These are phyloP conservation scores for Pseudococcus longispinus DNA, from an alignment of 2,888 invertebrate species.

Conservation along the genomic window DNA sequence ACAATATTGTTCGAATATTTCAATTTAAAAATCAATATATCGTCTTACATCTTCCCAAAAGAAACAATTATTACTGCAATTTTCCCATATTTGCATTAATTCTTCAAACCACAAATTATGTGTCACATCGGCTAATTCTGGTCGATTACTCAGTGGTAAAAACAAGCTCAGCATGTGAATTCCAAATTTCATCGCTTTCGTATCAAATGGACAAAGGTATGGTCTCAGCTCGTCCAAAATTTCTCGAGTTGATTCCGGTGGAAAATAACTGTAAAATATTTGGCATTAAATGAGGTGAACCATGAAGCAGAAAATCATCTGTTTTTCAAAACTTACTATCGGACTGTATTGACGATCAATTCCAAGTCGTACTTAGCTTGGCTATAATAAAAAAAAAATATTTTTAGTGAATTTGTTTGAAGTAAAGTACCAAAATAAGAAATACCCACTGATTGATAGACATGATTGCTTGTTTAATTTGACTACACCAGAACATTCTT, in stretches of 20 bases:
- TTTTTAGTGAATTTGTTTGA: neutral
- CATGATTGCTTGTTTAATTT: slow-evolving; percentile 19
- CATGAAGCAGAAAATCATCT: slow-evolving; percentile 62
- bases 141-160: slow-evolving; percentile 75
- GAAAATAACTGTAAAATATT: slow-evolving; percentile 70
- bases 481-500: slow-evolving; percentile 64
- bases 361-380: neutral
- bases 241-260: slow-evolving; percentile 78
- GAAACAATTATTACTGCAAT: slow-evolving; percentile 77
- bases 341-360: neutral
- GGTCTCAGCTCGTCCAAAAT: slow-evolving; percentile 85
- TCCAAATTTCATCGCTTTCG: slow-evolving; percentile 65
- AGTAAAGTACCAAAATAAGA: neutral
- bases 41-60: slow-evolving; percentile 71
- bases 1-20: neutral
- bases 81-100: slow-evolving; percentile 79
- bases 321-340: slow-evolving; percentile 46
- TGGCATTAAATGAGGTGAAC: slow-evolving; percentile 58
- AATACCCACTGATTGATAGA: slow-evolving; percentile 31
- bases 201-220: slow-evolving; percentile 76
- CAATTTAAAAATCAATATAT: neutral
- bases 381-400: neutral
- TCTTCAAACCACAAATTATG: slow-evolving; percentile 82
- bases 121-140: slow-evolving; percentile 70
- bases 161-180: slow-evolving; percentile 76